Base-by-base conservation (phyloP, 2,113 vertebrate genomes). In the Passer domesticus region DNA sequence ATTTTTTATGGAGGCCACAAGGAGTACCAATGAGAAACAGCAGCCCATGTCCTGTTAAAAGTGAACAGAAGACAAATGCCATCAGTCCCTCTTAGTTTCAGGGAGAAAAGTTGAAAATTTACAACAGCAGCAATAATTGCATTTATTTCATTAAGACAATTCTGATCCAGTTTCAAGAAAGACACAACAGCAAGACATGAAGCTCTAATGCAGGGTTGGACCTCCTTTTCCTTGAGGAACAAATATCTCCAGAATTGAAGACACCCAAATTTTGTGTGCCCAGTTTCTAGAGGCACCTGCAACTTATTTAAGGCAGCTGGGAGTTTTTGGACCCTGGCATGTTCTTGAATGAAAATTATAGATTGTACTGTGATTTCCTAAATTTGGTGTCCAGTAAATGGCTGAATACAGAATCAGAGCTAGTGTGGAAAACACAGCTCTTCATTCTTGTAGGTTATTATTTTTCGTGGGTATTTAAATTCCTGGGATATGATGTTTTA, bases 401-500 rank as follows among this genome's bases (percentile, higher is more conserved):
- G 16, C 25, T 67, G 47, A 50, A n/a, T 33, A 39, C 3, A 75
- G 68, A 56, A 50, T 37, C 17, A 18, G 62, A 27, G 33, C 6
- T 55, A 1, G 0, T 23, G 18, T 25, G 75, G 49, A 39, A 91
- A 86, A 78, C 0, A 2, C 23, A 30, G 24, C 18, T 82, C 35
- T 60, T 15, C 11, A 33, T 68, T 86, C 16, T 44, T 16, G 2
- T 13, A 25, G 46, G 31, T 33, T 37, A 18, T 25, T 28, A 3
- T 46, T 91, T 85, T 55, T 24, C 31, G 55, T 15, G 28, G 10
- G 13, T 22, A 15, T 55, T 33, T 78, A 39, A 50, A 78, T 75
- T 46, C 39, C 47, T 1, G 2, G 64, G 31, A 24, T 13, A 15
- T 0, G 0, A 23, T 14, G 30, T 1, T n/a, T 24, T 35, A 15